phyloP scores from a whole-genome alignment of 1,140 invertebrate species.

The Varroa destructor region DNA sequence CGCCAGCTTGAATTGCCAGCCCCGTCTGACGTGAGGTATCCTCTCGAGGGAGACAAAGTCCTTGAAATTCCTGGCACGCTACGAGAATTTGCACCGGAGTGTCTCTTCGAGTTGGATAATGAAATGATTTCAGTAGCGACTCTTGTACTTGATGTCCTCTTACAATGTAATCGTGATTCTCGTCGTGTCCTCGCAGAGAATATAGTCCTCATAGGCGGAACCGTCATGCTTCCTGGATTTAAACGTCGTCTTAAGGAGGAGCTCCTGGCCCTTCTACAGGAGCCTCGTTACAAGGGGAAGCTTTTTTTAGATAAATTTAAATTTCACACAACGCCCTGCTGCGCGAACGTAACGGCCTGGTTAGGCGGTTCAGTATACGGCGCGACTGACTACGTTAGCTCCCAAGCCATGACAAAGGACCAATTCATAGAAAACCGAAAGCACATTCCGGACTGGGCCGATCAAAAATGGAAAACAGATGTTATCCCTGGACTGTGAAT shows the following conservation, averaged over 20 bases:
- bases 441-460: constrained; percentile 66
- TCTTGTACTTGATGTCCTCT: constrained; percentile 65
- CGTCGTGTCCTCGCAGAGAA: constrained; percentile 59
- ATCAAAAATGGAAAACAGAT: constrained; percentile 41
- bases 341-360: constrained; percentile 72
- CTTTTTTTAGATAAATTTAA: constrained; percentile 56
- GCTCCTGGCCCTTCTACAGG: constrained; percentile 51
- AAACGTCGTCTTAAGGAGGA: constrained; percentile 58
- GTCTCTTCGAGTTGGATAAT: constrained; percentile 67
- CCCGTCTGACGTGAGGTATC: constrained; percentile 53
- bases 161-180: constrained; percentile 62
- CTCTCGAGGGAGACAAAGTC: constrained; percentile 49
- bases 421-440: constrained; percentile 51
- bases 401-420: constrained; percentile 59
- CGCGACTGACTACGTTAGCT: constrained; percentile 59
- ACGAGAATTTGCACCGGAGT: constrained; percentile 63
- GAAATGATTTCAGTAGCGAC: constrained; percentile 67
- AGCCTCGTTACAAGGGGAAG: constrained; percentile 50
- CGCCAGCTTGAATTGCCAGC: constrained; percentile 34
- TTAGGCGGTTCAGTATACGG: constrained; percentile 71
- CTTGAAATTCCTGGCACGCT: constrained; percentile 53
- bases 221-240: constrained; percentile 63
- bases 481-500: constrained; percentile 28
- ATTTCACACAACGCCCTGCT: constrained; percentile 60
- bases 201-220: constrained; percentile 69